Percentiles rank a stretch among this genome's conserved stretches.
phyloP scores from a whole-genome alignment of 92 coral and sea anemone species.

The Zoanthus sansibaricus region DNA sequence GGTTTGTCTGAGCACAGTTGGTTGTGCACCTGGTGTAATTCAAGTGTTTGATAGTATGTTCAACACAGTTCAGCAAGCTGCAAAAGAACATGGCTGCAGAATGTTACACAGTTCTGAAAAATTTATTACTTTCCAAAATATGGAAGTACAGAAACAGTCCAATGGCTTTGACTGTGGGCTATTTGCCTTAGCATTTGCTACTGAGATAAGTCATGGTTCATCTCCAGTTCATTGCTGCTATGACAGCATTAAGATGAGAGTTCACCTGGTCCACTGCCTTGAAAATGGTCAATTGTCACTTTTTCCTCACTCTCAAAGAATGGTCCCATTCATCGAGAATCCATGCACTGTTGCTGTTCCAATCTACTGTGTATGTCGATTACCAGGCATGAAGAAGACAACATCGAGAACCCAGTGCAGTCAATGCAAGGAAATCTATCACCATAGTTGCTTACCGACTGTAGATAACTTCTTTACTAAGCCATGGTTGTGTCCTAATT shows the following conservation, averaged over 20 bases:
- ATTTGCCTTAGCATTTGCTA: constrained; percentile 8
- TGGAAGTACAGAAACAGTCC: no score
- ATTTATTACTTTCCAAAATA: no score
- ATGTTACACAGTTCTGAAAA: constrained; percentile 7
- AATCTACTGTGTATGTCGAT: constrained; percentile 1
- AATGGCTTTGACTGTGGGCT: constrained; percentile 10
- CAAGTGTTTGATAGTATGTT: neutral
- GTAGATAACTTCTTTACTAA: neutral
- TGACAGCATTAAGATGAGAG: neutral
- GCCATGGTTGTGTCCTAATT: neutral
- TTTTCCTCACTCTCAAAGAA: neutral
- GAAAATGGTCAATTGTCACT: neutral
- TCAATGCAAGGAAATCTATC: neutral
- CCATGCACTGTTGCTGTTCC: neutral
- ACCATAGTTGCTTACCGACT: neutral
- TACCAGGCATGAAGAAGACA: neutral
- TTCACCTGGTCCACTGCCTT: neutral
- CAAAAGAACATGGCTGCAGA: constrained; percentile 6
- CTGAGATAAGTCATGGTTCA: neutral
- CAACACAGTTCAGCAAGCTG: constrained; percentile 2
- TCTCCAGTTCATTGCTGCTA: constrained; percentile 7
- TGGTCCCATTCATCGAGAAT: neutral
- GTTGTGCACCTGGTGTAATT: constrained; percentile 27
- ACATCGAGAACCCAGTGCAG: neutral
- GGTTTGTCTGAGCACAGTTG: constrained; percentile 38